A percentile compares a stretch with the other conserved stretches of the same genome.
These are phyloP conservation scores for Scalopus aquaticus DNA, from an alignment of 2,113 vertebrate species.

Conservation along the genomic window DNA sequence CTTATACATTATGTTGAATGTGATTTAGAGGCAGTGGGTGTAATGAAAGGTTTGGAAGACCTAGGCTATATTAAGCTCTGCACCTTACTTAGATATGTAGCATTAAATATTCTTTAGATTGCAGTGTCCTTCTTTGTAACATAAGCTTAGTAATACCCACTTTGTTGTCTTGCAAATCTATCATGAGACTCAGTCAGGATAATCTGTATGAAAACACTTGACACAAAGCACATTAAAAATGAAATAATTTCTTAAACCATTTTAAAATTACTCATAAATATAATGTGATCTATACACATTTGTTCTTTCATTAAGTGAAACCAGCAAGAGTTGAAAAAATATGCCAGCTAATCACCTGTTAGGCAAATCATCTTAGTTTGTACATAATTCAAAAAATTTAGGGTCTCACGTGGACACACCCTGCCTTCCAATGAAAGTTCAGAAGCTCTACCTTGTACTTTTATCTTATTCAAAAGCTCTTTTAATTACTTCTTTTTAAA, in stretches of 20 bases:
- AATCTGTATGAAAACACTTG: background rate
- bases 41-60: background rate
- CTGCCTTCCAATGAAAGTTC: background rate
- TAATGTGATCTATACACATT: background rate
- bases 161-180: constrained; percentile 39
- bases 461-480: constrained; percentile 14
- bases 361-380: background rate
- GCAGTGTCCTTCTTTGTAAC: background rate
- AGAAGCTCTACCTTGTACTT: background rate
- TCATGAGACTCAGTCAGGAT: background rate
- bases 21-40: background rate
- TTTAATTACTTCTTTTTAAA: background rate
- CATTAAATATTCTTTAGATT: background rate
- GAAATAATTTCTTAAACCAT: background rate
- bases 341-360: background rate
- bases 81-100: background rate
- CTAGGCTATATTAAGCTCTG: background rate
- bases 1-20: constrained; percentile 1
- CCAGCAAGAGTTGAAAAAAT: background rate
- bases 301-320: constrained; percentile 9
- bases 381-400: background rate
- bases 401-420: background rate
- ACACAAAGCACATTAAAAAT: background rate
- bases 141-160: background rate
- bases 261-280: constrained; percentile 6